Evolutionary conservation across 1,140 invertebrate genomes (phyloP), one percentile per base, ranked within the genome.

Genomic region (Hormaphis cornu): DNA sequence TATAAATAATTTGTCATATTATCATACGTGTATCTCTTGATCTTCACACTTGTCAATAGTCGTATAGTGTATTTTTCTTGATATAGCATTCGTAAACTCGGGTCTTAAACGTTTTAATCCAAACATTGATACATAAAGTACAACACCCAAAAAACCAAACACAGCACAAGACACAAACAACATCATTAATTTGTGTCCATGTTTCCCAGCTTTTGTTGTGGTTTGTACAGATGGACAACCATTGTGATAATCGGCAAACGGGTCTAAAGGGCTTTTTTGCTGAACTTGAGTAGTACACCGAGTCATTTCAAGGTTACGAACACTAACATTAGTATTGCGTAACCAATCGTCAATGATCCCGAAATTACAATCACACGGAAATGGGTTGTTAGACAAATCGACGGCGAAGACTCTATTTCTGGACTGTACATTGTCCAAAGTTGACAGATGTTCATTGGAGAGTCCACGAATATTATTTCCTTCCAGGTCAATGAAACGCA

Each of bases 41-140:
- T 76, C 77, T 44, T 83, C 82, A 33, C 77, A 77, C 24, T 79
- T 81, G 18, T 80, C 80, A 74, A 89, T 88, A 20, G 85, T 86
- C 3, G 86, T 88, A 72, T 89, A 89, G 70, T 88, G 85, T 20
- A 89, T 86, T 75, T 87, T 86, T 76, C 85, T 83, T 33, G 85
- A 81, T 37, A 87, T 82, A 70, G 82, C 83, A 70, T 86, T 83
- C n/a, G n/a, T n/a, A 54, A 88, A 78, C 37, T 87, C 79, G 1
- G 87, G 86, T n/a, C 77, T 80, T 12, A 86, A 78, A 76, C 82
- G 53, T 80, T 81, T 71, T 80, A 80, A 26, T 87, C 75, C 72
- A 80, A 81, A 69, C 81, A 80, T 69, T 82, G 80, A 73, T 84
- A 85, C 16, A 86, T 75, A 72, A 87, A 88, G 12, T 82, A 78